A percentile compares a stretch with the other conserved stretches of the same genome.
Evolutionary conservation across 2,888 invertebrate genomes (phyloP).

Genomic region (Pterostichus madidus): DNA sequence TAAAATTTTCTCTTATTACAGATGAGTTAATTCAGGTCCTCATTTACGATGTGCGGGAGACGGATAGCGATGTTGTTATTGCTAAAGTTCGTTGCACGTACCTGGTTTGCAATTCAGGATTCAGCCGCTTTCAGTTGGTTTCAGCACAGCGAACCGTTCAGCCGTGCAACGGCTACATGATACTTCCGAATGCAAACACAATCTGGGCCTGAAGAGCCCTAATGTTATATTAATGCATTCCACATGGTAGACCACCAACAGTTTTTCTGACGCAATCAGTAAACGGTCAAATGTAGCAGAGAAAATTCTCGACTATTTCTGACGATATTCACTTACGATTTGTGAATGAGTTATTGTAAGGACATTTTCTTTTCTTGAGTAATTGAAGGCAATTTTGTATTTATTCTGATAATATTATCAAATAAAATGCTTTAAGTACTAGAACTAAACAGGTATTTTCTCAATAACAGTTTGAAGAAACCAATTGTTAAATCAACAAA

Average conservation of each 20-base stretch:
- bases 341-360: slow-evolving; percentile 9
- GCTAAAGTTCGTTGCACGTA: slow-evolving; percentile 26
- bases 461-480: too few species aligned
- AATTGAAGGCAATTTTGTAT: too few species aligned
- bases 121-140: not conserved
- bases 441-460: too few species aligned
- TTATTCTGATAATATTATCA: too few species aligned
- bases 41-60: slow-evolving; percentile 42
- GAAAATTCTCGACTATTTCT: slow-evolving; percentile 13
- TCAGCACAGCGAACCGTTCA: slow-evolving; percentile 18
- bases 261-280: slow-evolving; percentile 44
- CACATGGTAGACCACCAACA: slow-evolving; percentile 42
- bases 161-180: slow-evolving; percentile 34
- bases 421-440: too few species aligned
- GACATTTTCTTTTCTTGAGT: not conserved
- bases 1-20: slow-evolving; percentile 52
- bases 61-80: slow-evolving; percentile 24
- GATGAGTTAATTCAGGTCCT: slow-evolving; percentile 31
- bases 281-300: slow-evolving; percentile 48
- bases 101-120: slow-evolving; percentile 1
- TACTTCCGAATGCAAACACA: slow-evolving; percentile 56
- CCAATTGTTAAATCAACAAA: too few species aligned
- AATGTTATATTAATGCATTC: slow-evolving; percentile 58
- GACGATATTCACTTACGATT: not conserved
- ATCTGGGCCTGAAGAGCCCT: slow-evolving; percentile 45